Base-by-base conservation (phyloP, 1,140 invertebrate species). In the Dendroctonus valens region DNA sequence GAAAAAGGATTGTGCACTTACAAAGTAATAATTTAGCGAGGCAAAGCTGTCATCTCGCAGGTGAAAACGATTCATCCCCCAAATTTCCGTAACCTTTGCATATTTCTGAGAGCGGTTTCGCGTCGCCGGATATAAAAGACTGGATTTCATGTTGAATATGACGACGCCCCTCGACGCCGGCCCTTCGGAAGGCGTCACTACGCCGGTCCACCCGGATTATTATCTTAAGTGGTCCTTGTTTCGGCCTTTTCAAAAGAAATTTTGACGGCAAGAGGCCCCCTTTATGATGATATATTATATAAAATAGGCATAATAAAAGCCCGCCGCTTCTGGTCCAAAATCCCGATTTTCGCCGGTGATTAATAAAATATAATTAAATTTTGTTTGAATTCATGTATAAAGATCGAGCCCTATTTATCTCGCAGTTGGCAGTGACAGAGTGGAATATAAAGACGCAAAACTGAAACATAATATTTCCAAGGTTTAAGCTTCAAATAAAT, bases 131-230 rank as follows among this genome's bases (percentile, higher is more conserved):
- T 65, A 55, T 65, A 65, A 65, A 65, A 65, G 62, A 65, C 62
- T 65, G 62, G 60, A 41, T 63, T 63, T 63, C 41, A 41, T 52
- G 59, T 51, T 41, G 49, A 40, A 40, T 41, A 52, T 54, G 59
- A 53, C 60, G 60, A 63, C 60, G 60, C 41, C 60, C 50, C 50
- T 59, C 48, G 53, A 58, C 62, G 62, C 12, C 62, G 44, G 62
- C 53, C 62, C 14, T 57, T 46, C 41, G 9, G 53, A 48, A 65
- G 44, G 62, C 52, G 41, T 55, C 42, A 65, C 62, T 65, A 65
- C 62, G 62, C 62, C 62, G 62, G 62, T 65, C 62, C 62, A 65
- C 54, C 62, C 62, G 52, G 52, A 65, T 65, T 65, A 65, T 65
- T 65, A 65, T 65, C 62, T 65, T 65, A 65, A 65, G 60, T 63